Evolutionary conservation across 2,113 vertebrate genomes (phyloP), one percentile per base, ranked within the genome.

Genomic region (Rhombomys opimus): DNA sequence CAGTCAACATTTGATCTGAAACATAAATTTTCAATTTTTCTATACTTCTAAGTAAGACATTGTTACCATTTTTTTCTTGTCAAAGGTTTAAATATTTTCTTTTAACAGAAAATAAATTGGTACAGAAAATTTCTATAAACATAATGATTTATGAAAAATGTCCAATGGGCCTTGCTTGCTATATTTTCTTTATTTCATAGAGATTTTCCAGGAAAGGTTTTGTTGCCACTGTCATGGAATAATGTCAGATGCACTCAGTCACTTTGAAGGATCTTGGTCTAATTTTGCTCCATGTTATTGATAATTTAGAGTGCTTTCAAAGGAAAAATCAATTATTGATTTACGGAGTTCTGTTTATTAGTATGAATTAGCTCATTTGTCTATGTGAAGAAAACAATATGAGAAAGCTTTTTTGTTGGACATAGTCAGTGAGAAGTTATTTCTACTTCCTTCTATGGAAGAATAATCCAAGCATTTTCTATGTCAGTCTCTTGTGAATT

Each of bases 121-220:
- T 94, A 95, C 96, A 84, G 86, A 27, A 38, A 77, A 84, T 82
- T 95, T 96, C 80, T 97, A 90, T 81, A 93, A 95, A 93, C 41
- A 87, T 76, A 97, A 7, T 85, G 70, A 96, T 88, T 90, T 25
- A 63, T 84, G 85, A 72, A 95, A 81, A 32, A 57, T 75, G 23
- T 57, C 1, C 30, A 70, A 70, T 72, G 27, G 2, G 1, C 73
- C 92, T 94, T 63, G 63, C 2, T 57, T 63, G 63, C 2, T 75
- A 78, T 76, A 23, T 82, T 52, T 92, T 93, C 7, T 67, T 90
- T 94, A 68, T 70, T 96, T 97, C 30, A n/a, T 65, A 50, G 46
- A 88, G 7, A 86, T 96, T 94, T 95, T 59, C 50, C 84, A 78
- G 89, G 35, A 80, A 23, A 86, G 38, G 38, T 82, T 97, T 96